Base-by-base conservation (phyloP, 2,113 vertebrate species). In the Rhabdomys dilectus region DNA sequence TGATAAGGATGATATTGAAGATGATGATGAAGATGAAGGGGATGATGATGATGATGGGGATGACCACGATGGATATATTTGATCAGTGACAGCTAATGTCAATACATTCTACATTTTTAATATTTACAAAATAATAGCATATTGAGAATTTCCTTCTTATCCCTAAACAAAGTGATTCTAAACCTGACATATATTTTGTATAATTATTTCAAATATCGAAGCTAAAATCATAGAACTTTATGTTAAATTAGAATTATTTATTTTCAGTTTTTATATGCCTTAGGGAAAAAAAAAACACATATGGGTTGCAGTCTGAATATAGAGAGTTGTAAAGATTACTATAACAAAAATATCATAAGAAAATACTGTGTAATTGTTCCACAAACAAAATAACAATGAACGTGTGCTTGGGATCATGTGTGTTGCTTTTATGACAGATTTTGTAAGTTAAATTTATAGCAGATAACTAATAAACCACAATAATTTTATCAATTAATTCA, bases 171-270 rank as follows among this genome's bases (percentile, higher is more conserved):
- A 99, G 97, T 98, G 98, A 99, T 99, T 99, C 98, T 98, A 98
- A 98, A 98, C 98, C 97, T 98, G 98, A 97, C 99, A 98, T 99
- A 99, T 99, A 99, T 99, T 99, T 99, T 99, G 98, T 99, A 99
- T 99, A 98, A 98, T 99, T 98, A 98, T 98, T 98, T 98, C 97
- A 97, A 98, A 97, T 97, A 98, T 98, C 98, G 97, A 97, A 98
- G 89, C 93, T 98, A 98, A 98, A 98, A 96, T 98, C 93, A 98
- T 98, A 98, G 97, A 94, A 98, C 56, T 97, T 98, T 89, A 96
- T 98, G 98, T 99, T 98, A 98, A 98, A 97, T 98, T 93, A 98
- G 77, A 97, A 97, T 97, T 97, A 97, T 98, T 98, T 98, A 96
- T 93, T 98, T 98, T 98, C 66, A 97, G 97, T 98, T 98, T 98